These are phyloP conservation scores for Galago senegalensis DNA, from an alignment of 2,797 vertebrate genomes.

Conservation along the genomic window DNA sequence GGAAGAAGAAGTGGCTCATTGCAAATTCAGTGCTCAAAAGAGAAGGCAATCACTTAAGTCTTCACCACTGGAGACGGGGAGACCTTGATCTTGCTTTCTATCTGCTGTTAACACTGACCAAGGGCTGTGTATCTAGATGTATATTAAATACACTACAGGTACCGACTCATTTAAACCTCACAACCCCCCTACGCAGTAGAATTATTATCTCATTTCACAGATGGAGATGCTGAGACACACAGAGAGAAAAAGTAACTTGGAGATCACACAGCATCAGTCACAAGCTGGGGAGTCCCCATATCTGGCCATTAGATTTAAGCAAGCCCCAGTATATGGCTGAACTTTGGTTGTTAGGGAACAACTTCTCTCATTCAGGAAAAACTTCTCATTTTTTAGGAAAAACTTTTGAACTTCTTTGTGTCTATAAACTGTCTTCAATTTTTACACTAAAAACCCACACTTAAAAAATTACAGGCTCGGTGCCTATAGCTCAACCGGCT, in stretches of 20 bases:
- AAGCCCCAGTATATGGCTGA: accelerated
- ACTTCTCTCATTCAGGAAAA: neutral
- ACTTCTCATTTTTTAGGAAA: neutral
- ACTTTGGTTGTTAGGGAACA: neutral
- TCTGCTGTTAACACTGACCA: neutral
- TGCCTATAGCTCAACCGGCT: too few species aligned
- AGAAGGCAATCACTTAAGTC: neutral
- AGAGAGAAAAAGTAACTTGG: neutral
- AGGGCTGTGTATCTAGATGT: too few species aligned
- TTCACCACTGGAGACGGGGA: neutral
- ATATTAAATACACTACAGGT: neutral
- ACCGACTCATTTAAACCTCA: neutral
- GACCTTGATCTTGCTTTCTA: neutral
- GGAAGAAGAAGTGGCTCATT: neutral
- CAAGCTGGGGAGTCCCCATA: accelerated
- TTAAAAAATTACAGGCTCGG: neutral
- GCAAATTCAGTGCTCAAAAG: neutral
- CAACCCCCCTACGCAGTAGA: accelerated
- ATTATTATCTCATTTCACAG: neutral
- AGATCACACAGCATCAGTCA: neutral
- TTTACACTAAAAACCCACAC: neutral
- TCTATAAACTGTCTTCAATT: neutral
- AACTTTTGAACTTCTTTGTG: neutral
- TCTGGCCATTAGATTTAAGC: accelerated
- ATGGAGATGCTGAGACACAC: neutral